These are phyloP conservation scores for Volucella zonaria DNA, from an alignment of 2,888 invertebrate genomes.

Conservation along the genomic window DNA sequence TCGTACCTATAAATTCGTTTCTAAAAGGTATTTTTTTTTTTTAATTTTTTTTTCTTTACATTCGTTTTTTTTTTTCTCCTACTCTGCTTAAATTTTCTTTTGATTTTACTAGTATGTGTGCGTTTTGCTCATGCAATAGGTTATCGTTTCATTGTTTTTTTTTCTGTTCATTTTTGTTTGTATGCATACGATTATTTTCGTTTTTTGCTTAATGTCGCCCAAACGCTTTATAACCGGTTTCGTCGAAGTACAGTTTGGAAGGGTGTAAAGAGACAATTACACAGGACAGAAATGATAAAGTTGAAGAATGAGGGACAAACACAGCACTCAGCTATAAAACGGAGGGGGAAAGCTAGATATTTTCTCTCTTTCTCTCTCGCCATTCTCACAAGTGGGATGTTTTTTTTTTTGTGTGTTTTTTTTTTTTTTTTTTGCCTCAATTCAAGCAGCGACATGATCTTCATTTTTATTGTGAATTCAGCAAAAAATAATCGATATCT, in stretches of 20 bases:
- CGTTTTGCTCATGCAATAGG: slow-evolving; percentile 10
- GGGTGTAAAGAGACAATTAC: slow-evolving; percentile 41
- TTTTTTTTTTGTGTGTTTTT: too few species aligned
- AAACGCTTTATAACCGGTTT: slow-evolving; percentile 64
- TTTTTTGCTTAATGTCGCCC: slow-evolving; percentile 38
- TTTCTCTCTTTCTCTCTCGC: slow-evolving; percentile 57
- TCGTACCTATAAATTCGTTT: slow-evolving; percentile 91
- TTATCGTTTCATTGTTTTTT: slow-evolving; percentile 25
- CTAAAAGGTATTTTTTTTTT: slow-evolving; percentile 89
- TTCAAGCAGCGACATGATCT: slow-evolving; percentile 53
- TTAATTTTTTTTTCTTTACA: slow-evolving; percentile 82
- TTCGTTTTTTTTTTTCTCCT: slow-evolving; percentile 58
- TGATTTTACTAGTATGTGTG: slow-evolving; percentile 80
- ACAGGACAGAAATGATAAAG: slow-evolving; percentile 49
- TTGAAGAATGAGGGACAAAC: slow-evolving; percentile 25
- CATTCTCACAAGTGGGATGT: too few species aligned
- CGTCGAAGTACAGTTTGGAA: slow-evolving; percentile 15
- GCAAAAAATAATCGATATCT: slow-evolving; percentile 68
- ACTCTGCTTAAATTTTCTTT: slow-evolving; percentile 53
- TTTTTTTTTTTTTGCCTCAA: slow-evolving; percentile 28
- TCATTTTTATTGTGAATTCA: slow-evolving; percentile 60
- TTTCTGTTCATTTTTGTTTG: slow-evolving; percentile 24
- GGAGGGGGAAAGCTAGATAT: slow-evolving; percentile 45
- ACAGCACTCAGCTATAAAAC: slow-evolving; percentile 5
- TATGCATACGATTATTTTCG: slow-evolving; percentile 13